These are phyloP conservation scores for Dexiosoma caninum DNA, from an alignment of 2,888 invertebrate species.

Conservation along the genomic window DNA sequence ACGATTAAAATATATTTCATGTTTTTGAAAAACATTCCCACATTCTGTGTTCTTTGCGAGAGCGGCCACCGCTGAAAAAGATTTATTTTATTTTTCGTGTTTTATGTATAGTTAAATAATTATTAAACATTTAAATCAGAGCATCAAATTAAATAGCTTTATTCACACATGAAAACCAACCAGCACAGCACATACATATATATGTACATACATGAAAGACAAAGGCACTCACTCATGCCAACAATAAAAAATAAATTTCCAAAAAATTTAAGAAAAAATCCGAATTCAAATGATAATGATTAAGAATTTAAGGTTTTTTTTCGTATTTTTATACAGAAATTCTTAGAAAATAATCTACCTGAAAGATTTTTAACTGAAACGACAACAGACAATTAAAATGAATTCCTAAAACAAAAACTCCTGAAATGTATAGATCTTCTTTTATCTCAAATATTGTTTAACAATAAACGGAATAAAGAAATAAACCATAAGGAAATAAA, in stretches of 20 bases:
- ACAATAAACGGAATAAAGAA: conserved; percentile 14
- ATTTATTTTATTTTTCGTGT: conserved; percentile 18
- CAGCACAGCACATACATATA: background rate
- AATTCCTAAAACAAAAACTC: conserved; percentile 28
- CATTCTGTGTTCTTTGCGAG: background rate
- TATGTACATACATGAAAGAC: background rate
- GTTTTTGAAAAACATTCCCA: conserved; percentile 33
- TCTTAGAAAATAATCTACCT: conserved; percentile 57
- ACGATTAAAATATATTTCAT: conserved; percentile 16
- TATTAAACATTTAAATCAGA: conserved; percentile 55
- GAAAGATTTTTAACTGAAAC: conserved; percentile 31
- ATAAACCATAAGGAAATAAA: conserved; percentile 30
- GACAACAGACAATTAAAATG: conserved; percentile 43
- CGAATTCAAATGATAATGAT: conserved; percentile 42
- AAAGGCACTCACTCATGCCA: background rate
- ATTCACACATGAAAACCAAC: conserved; percentile 46
- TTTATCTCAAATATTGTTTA: conserved; percentile 27
- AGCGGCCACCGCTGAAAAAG: background rate
- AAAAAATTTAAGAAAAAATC: conserved; percentile 16
- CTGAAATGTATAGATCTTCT: conserved; percentile 2
- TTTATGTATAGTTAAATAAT: conserved; percentile 40
- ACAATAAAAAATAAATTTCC: conserved; percentile 29
- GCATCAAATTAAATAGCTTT: conserved; percentile 51
- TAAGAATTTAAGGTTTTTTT: conserved; percentile 20
- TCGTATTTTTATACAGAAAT: conserved; percentile 8